Evolutionary conservation across 2,113 vertebrate species (phyloP), one percentile per base, ranked within the genome.

Genomic region (Leucopternis melanops): DNA sequence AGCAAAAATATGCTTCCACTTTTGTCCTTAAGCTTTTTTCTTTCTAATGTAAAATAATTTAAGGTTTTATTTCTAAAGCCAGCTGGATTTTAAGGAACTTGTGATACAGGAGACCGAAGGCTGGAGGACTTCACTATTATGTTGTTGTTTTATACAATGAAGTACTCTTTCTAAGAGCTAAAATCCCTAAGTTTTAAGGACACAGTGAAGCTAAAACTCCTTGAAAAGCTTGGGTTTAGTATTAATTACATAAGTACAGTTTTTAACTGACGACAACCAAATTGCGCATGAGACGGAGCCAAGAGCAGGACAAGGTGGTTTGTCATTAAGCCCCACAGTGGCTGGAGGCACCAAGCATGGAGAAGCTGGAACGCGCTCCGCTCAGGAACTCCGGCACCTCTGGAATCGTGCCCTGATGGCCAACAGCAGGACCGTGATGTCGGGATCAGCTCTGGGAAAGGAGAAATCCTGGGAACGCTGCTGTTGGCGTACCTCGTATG

Each of bases 331-430:
- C 26, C 21, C 57, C 7, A 7, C n/a, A 47, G 88, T 1, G 5
- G 16, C 52, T 71, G 44, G 38, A 65, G 58, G 14, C 31, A 73
- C 31, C 4, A 11, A 57, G 44, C 16, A 7, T 0, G 0, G 25
- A 40, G 49, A 81, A 49, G 40, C 20, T n/a, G 69, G 13, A 84
- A 1, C 3, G 13, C 13, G 63, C 49, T 58, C 65, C 11, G 27
- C 16, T 70, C 5, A 2, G 58, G 57, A 93, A 50, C 3, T 0
- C 31, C 6, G 2, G 31, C 54, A 62, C 21, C 40, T 65, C 83
- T 3, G 2, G 49, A 80, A 36, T 47, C 0, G 0, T 31, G 75
- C 58, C 45, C 81, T 74, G 55, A 66, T 0, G 10, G 50, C 40
- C 63, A 66, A 40, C 18, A 73, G 36, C 50, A 66, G 70, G 86